Base-by-base conservation (phyloP, 2,113 vertebrate genomes). In the Piprites chloris region DNA sequence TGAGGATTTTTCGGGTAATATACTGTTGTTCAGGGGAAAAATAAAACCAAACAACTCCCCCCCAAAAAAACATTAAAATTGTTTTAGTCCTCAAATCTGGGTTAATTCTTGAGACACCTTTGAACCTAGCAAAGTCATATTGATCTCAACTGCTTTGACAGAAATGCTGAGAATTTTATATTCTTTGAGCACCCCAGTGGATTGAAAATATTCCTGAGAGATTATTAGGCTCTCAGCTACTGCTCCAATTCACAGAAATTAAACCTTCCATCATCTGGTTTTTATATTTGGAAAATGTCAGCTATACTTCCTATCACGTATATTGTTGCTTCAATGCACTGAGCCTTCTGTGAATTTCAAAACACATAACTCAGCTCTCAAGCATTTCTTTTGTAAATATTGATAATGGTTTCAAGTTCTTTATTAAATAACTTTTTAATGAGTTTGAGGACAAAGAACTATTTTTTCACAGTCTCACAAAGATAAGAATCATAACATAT, bases 351-450 rank as follows among this genome's bases (percentile, higher is more conserved):
- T 96, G 97, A 97, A 93, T 97, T 97, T 97, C 94, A 93, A 97
- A 97, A 97, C 93, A 93, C 90, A 96, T 96, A 97, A 97, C 96
- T 97, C 96, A 97, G 92, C 96, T 97, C 96, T 97, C 77, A 96
- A 97, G 95, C 96, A 96, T 97, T 97, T 92, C 97, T 97, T 97
- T 96, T 97, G 97, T 97, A 98, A 98, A 98, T 97, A 97, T 97
- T 97, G 97, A 97, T 96, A 97, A 97, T 98, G 97, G 97, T 97
- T 97, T 98, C 97, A 97, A 97, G 97, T 98, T 98, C 97, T 98
- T 97, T 97, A 97, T 97, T 97, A 97, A 98, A 98, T 97, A 98
- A 97, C 96, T 97, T 98, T 97, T 97, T 97, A 97, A 98, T 97
- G 97, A 97, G 96, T 93, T 96, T 94, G 94, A 97, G 96, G 96